phyloP scores from a whole-genome alignment of 2,797 vertebrate species.

The Apodemus agrarius region DNA sequence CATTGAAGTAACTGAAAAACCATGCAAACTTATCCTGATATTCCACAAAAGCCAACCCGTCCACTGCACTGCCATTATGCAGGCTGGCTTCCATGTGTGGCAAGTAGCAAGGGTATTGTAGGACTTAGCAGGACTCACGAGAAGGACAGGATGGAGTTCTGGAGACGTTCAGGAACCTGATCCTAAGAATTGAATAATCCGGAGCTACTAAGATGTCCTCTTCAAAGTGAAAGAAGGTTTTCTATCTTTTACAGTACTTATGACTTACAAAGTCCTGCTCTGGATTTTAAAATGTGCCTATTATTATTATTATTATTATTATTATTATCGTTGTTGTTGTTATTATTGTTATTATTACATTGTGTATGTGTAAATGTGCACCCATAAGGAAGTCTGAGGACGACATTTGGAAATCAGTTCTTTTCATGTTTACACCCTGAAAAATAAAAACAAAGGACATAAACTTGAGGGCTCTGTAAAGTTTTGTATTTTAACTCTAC shows the following conservation, averaged over 20 bases:
- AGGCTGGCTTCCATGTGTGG: neutral
- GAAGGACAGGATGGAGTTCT: neutral
- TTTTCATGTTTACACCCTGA: too few species aligned
- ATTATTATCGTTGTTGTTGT: too few species aligned
- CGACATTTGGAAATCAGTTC: neutral
- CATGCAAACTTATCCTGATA: neutral
- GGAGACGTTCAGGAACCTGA: neutral
- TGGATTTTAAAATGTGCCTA: neutral
- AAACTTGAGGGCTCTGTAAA: too few species aligned
- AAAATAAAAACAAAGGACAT: too few species aligned
- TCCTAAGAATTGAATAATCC: neutral
- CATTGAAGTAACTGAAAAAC: neutral
- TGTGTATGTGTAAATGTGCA: neutral
- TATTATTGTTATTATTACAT: neutral
- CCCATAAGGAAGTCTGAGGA: neutral
- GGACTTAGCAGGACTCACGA: neutral
- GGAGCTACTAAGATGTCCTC: neutral
- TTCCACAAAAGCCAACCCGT: neutral
- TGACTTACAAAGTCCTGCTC: neutral
- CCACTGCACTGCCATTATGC: neutral
- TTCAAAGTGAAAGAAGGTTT: neutral
- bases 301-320: too few species aligned
- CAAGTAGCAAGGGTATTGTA: neutral
- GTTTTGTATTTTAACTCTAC: too few species aligned
- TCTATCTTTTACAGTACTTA: neutral